These are phyloP conservation scores for Heliconius erato DNA, from an alignment of 2,888 invertebrate genomes.

Conservation along the genomic window DNA sequence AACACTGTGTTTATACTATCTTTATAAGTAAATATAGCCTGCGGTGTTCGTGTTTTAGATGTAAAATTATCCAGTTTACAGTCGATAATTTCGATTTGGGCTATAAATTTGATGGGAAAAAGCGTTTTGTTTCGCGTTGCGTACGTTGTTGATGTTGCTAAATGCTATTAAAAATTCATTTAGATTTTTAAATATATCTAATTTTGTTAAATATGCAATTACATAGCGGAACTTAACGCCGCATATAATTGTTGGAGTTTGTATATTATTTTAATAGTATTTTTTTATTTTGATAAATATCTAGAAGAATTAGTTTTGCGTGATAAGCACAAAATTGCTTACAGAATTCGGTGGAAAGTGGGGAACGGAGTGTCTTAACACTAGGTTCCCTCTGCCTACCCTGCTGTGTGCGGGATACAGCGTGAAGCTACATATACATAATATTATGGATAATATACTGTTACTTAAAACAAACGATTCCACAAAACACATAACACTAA, in stretches of 20 bases:
- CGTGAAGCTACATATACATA: background rate
- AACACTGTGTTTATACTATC: slow-evolving; percentile 41
- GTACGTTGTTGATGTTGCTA: background rate
- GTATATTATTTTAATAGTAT: too few relatives aligned
- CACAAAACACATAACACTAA: background rate
- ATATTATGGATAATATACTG: too few relatives aligned
- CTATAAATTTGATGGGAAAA: background rate
- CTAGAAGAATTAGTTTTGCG: too few relatives aligned
- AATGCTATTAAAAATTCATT: background rate
- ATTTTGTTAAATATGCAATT: too few relatives aligned
- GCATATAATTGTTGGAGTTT: background rate
- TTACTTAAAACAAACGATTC: background rate
- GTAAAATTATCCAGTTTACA: slow-evolving; percentile 3
- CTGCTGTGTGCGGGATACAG: background rate
- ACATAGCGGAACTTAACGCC: too few relatives aligned
- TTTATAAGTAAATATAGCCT: slow-evolving; percentile 22
- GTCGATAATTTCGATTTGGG: slow-evolving; percentile 16
- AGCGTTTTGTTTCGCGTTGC: background rate
- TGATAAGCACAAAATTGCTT: too few relatives aligned
- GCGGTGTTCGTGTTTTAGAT: slow-evolving; percentile 9
- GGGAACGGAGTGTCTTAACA: background rate
- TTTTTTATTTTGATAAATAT: too few relatives aligned
- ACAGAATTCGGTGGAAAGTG: background rate
- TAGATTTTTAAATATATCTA: background rate
- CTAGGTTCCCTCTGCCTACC: background rate